Evolutionary conservation across 1,140 invertebrate species (phyloP), one percentile per base, ranked within the genome.

Genomic region (Drosophila subobscura): DNA sequence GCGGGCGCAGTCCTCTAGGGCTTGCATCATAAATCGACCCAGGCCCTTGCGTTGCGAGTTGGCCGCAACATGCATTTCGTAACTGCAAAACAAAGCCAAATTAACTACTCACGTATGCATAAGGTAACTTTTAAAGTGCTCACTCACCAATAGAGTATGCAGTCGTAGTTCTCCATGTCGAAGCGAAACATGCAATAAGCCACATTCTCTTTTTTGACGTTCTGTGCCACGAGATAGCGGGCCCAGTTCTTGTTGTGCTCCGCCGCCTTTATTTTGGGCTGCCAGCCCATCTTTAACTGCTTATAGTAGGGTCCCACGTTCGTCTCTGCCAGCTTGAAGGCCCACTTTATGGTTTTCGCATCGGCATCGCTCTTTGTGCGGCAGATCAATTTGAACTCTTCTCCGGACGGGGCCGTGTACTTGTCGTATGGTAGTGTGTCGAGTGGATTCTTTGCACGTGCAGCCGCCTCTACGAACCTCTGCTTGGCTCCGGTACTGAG

Each of bases 101-200:
- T 27, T 50, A 10, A 22, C 8, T 42, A 46, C n/a, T 12, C 37
- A 12, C 16, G 16, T 20, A 42, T 50, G 4, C 5, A 7, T 2
- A 25, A 3, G 6, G 29, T 2, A 10, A 8, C 8, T 7, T 16
- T n/a, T 27, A 5, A 12, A 3, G 6, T 1, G 6, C 42, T 16
- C 37, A 65, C 37, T 91, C 92, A 96, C 96, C 96, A 96, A 91
- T 97, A 97, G 6, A 97, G 86, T 33, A 97, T 96, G 92, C 95
- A 94, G 37, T 94, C 91, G 0, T 94, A 95, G 88, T 95, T 93
- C 89, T 97, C 96, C 74, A 97, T 92, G 86, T 97, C 96, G 92
- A 97, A 97, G 65, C 96, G 92, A 89, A 97, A 97, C 92, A 96
- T 96, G 22, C 94, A 93, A 89, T 95, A 96, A 0, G 94, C 96